Conservation (phyloP, 2,113 vertebrate species). For the Perccottus glenii region DNA sequence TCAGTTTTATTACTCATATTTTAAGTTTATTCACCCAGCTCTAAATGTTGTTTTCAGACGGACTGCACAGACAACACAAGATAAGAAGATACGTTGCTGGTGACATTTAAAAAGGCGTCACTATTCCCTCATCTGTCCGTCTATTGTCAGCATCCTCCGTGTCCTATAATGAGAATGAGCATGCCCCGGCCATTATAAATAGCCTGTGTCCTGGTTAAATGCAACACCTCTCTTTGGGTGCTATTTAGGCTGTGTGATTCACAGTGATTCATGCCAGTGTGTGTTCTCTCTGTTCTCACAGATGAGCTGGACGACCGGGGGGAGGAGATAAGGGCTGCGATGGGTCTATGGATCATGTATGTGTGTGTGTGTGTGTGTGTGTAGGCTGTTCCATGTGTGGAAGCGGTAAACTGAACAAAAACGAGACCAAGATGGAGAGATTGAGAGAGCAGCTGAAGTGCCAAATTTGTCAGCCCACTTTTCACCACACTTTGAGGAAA, state of each 20-base stretch:
- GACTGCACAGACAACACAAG: constrained; percentile 19
- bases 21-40: constrained; percentile 28
- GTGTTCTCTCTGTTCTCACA: constrained; percentile 69
- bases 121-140: constrained; percentile 64
- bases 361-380: constrained; percentile 24
- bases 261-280: constrained; percentile 73
- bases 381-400: constrained; percentile 44
- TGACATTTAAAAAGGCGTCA: constrained; percentile 70
- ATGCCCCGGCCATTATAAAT: constrained; percentile 76
- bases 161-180: constrained; percentile 72
- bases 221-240: constrained; percentile 76
- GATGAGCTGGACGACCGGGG: constrained; percentile 70
- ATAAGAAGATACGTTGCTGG: constrained; percentile 62
- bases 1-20: constrained; percentile 5
- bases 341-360: constrained; percentile 55
- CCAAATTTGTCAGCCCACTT: constrained; percentile 49
- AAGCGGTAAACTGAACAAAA: constrained; percentile 51
- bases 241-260: constrained; percentile 76
- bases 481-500: constrained; percentile 36
- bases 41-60: constrained; percentile 48
- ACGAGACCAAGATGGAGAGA: constrained; percentile 27
- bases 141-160: constrained; percentile 65
- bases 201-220: constrained; percentile 74
- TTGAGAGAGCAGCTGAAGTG: constrained; percentile 54
- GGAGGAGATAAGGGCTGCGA: constrained; percentile 42